Conservation (phyloP, 2,888 invertebrate genomes). For the Sinopyrophorus schimmeli region DNA sequence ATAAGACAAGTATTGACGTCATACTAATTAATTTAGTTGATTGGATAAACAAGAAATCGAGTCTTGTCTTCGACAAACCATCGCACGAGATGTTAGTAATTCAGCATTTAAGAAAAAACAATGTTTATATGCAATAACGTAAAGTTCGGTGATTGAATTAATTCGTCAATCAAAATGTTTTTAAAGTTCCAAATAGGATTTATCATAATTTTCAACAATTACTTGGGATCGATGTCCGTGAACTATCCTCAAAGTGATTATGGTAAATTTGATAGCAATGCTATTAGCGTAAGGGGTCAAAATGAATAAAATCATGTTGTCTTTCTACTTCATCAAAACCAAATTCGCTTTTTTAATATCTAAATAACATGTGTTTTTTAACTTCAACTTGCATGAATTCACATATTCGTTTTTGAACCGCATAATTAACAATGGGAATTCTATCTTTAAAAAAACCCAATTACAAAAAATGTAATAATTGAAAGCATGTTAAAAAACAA, state of each 20-base stretch:
- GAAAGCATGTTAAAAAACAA: too few species aligned
- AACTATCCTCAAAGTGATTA: background rate
- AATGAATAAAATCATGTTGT: too few species aligned
- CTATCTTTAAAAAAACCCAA: too few species aligned
- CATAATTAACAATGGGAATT: too few species aligned
- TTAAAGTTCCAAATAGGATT: background rate
- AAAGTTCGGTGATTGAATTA: conserved; percentile 1
- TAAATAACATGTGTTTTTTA: background rate
- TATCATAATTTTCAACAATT: background rate
- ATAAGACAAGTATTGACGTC: conserved; percentile 17
- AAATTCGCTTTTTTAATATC: background rate
- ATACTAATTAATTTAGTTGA: conserved; percentile 17
- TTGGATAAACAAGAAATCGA: conserved; percentile 21
- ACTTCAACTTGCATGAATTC: too few species aligned
- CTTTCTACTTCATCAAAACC: too few species aligned
- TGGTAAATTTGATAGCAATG: conserved; percentile 9
- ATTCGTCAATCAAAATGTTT: conserved; percentile 2
- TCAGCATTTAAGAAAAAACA: too few species aligned
- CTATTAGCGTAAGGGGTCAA: conserved; percentile 4
- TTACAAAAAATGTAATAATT: too few species aligned
- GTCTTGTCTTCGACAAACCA: conserved; percentile 17
- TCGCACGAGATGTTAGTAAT: too few species aligned
- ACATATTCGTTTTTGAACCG: too few species aligned
- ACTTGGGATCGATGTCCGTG: conserved; percentile 2
- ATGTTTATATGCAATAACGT: background rate